Evolutionary conservation across 2,113 vertebrate species (phyloP).

Genomic region (Rostratula benghalensis): DNA sequence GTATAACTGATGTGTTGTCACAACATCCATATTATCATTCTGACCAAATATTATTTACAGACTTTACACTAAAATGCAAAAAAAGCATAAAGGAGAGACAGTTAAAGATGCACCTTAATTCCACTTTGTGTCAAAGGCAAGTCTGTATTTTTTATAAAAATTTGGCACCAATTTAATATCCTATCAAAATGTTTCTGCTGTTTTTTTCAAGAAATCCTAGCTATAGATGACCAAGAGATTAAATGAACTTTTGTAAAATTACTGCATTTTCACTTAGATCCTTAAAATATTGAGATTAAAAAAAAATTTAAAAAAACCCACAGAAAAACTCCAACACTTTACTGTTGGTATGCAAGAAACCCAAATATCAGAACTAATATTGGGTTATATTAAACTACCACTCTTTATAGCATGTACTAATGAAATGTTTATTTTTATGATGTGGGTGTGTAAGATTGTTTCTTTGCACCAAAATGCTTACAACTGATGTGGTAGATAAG

Average conservation of each 20-base stretch:
- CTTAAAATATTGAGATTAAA: neutral
- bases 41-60: neutral
- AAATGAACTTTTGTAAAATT: neutral
- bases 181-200: neutral
- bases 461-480: constrained; percentile 13
- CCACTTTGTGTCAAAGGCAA: neutral
- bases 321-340: neutral
- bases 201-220: neutral
- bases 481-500: constrained; percentile 18
- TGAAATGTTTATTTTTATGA: constrained; percentile 20
- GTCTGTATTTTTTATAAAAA: neutral
- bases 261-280: neutral
- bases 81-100: neutral
- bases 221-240: neutral
- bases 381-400: neutral
- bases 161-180: neutral
- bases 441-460: constrained; percentile 19
- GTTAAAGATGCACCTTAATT: neutral
- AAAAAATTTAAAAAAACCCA: no score
- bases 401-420: neutral
- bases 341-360: neutral
- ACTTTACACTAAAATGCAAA: neutral
- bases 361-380: neutral
- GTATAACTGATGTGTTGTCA: neutral
- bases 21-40: neutral